Base-by-base conservation (phyloP, 2,797 vertebrate genomes). In the Sebastes iracundus region DNA sequence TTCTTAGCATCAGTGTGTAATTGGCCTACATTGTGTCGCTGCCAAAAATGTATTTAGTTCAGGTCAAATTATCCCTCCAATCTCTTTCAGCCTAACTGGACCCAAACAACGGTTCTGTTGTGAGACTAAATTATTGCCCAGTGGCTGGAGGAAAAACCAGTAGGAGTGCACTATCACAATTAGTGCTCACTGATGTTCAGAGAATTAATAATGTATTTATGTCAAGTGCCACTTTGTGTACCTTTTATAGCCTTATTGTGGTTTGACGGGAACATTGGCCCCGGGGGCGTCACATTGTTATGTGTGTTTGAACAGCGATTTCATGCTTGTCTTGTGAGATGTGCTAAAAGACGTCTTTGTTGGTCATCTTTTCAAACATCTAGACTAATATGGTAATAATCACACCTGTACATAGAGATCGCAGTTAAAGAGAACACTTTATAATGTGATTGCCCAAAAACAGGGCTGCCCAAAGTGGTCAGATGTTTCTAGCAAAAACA, bases 41-140 rank as follows among this genome's bases (percentile, higher is more conserved):
- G 88, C 81, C 90, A 92, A 79, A 71, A 88, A 75, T 79, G 75
- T 67, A 88, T 87, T 93, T 85, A 88, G 85, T 86, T 90, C 87
- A 86, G 80, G 63, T 91, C 84, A 83, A 80, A 83, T 87, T 79
- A 82, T 83, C 30, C 67, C 58, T 58, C 2, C 58, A 84, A 80
- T 89, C 82, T 75, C 70, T 64, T 93, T 92, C 87, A 90, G 81
- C 77, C 76, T 58, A 86, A 42, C 61, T 79, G 81, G 73, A 53
- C 79, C 46, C 66, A 77, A 92, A 94, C 88, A 92, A 81, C 46
- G 38, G 60, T 46, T 38, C 73, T 85, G 32, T 83, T 91, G 90
- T 84, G 65, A 80, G 61, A 75, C 69, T 38, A 55, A 75, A 77
- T 72, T 52, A 75, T 13, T 58, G 33, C 76, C 22, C 42, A n/a